phyloP scores from a whole-genome alignment of 2,797 vertebrate genomes.

The Octomys mimax region DNA sequence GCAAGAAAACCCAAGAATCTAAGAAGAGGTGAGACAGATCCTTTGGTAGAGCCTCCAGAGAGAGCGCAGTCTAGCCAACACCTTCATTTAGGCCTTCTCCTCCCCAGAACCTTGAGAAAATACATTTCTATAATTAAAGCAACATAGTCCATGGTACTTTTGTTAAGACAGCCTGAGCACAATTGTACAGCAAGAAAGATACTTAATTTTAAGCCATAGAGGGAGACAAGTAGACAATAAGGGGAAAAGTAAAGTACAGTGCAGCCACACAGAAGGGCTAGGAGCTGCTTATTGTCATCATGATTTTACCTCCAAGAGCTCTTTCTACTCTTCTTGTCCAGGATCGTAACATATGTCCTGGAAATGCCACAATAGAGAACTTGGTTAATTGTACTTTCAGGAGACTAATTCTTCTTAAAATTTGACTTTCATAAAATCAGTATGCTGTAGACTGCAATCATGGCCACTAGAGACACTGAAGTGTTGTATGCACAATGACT shows the following conservation, averaged over 20 bases:
- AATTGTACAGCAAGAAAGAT: not conserved
- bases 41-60: not conserved
- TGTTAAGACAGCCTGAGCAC: not conserved
- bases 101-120: not conserved
- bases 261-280: not conserved
- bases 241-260: not conserved
- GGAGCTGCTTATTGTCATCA: not conserved
- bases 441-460: not conserved
- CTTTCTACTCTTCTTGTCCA: not conserved
- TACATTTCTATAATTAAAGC: not conserved
- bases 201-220: not conserved
- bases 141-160: not conserved
- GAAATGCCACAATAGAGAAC: not conserved
- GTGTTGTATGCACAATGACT: not conserved
- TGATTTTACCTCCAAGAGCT: not conserved
- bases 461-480: not conserved
- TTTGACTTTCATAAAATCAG: slow-evolving; percentile 21
- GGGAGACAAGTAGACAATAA: not conserved
- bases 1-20: not conserved
- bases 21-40: not conserved
- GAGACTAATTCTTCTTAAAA: not conserved
- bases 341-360: not conserved
- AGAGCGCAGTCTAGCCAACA: not conserved
- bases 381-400: not conserved
- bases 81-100: not conserved